Base-by-base conservation (phyloP, 2,888 invertebrate species). In the Pandemis cinnamomeana region DNA sequence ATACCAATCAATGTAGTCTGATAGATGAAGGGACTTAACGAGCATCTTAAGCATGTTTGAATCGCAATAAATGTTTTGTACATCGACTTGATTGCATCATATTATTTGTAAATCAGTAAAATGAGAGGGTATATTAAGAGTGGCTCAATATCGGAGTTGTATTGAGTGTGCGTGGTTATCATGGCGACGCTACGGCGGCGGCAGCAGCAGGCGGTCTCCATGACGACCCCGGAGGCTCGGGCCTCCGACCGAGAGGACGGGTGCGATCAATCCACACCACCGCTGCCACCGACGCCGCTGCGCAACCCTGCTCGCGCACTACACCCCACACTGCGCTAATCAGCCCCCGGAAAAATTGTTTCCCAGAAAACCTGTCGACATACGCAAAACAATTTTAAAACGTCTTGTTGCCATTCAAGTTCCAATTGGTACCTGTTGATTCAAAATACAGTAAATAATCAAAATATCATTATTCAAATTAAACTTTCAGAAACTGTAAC, bases 201-300 rank as follows among this genome's bases (percentile, higher is more conserved):
- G 85, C 85, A 86, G 85, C 84, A 85, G 84, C 83, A 86, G 91
- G 84, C 91, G 89, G 92, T 93, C 84, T 86, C 90, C 90, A 93
- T 93, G 91, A 82, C 89, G 86, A 93, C 91, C 82, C 81, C 77
- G 83, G 86, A 84, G 86, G 84, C 88, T 87, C 86, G 83, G 85
- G 83, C 82, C 82, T 83, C 81, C 85, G 64, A 82, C 83, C 82
- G 79, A 80, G 81, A 76, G 80, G 82, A 80, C 81, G 82, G 84
- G 82, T 78, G 80, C 91, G 92, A 93, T 92, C 92, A 93, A 93
- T 93, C 89, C 84, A 84, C 84, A 82, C 68, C 82, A 86, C 83
- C 84, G 82, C 80, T 80, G 74, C 72, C 70, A 46, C 60, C 80
- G 75, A 77, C 76, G 76, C 71, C 71, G 78, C 75, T 83, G 85